Base-by-base conservation (phyloP, 1,140 invertebrate genomes). In the Leptinotarsa undecemlineata region DNA sequence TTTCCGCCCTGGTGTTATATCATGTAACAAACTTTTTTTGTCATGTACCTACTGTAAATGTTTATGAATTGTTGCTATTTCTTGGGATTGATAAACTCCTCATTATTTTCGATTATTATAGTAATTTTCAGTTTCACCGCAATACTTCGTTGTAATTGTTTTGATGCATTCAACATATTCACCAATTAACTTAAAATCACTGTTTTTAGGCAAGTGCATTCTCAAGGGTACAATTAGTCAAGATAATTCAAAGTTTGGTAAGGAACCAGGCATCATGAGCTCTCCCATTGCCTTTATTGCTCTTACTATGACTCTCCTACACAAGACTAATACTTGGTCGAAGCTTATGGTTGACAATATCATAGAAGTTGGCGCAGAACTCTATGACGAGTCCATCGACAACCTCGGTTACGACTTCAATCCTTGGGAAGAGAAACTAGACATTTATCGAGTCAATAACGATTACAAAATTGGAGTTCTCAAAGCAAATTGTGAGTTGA, bases 291-390 rank as follows among this genome's bases (percentile, higher is more conserved):
- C 87, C 0, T 80, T 87, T 4, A 84, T 86, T 14, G 85, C 82
- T 0, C 82, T 85, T 0, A 85, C 86, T 19, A 86, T 88, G 86
- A 82, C 87, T 8, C 82, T 86, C 70, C 76, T 87, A 2, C 84
- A 88, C 4, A 81, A 85, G 13, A 81, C 85, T 3, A 84, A 85
- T n/a, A 83, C 86, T 1, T 89, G 88, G 88, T 87, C 87, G 0
- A 82, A 84, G 11, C 83, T 83, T 4, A 88, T 87, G 0, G 81
- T 89, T 13, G 87, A 88, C 75, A 86, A 88, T 73, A 82, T 88
- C 3, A 20, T 76, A 14, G 20, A 60, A 13, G 61, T 79, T 23
- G 82, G 82, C 21, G 78, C 81, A 48, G 80, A 81, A 68, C 62
- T 85, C 3, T 82, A 81, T 67, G 78, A 73, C 6, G 73, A 79